A percentile compares a stretch with the other conserved stretches of the same genome.
phyloP scores from a whole-genome alignment of 1,140 invertebrate species.

The Odontomachus brunneus region DNA sequence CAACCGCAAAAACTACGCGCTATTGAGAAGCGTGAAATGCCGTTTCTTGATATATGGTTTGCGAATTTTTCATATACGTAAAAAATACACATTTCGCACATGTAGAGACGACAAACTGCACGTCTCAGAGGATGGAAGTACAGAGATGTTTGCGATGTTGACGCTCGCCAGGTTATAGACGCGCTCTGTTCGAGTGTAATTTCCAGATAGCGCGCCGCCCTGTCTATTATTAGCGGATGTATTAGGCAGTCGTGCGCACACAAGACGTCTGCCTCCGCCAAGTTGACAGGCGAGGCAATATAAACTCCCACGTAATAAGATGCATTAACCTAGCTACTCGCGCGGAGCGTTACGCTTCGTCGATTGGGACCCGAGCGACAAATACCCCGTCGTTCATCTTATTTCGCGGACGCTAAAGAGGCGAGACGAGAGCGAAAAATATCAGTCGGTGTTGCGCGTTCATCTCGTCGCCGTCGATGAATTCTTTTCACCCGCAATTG shows the following conservation, averaged over 20 bases:
- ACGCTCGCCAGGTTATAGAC: no score
- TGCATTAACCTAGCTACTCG: slow-evolving; percentile 51
- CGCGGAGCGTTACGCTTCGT: background rate
- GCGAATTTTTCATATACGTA: no score
- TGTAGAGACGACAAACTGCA: no score
- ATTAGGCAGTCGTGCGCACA: background rate
- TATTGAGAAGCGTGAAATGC: no score
- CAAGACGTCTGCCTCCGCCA: background rate
- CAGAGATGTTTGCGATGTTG: background rate
- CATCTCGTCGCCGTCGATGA: background rate
- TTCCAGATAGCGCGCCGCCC: background rate
- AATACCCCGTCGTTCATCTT: background rate
- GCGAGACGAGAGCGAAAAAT: no score
- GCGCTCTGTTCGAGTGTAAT: background rate
- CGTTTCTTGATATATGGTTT: no score
- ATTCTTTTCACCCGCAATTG: background rate
- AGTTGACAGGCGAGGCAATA: slow-evolving; percentile 26
- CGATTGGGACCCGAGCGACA: slow-evolving; percentile 18
- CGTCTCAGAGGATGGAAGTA: no score
- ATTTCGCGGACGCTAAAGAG: background rate
- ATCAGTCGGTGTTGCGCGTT: no score
- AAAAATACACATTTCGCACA: no score
- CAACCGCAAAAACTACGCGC: no score
- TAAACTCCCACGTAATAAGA: slow-evolving; percentile 46
- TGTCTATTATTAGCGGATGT: slow-evolving; percentile 26